Percentiles rank a stretch among this genome's conserved stretches.
Conservation (phyloP, 2,797 vertebrate genomes). For the Peromyscus attwateri region DNA sequence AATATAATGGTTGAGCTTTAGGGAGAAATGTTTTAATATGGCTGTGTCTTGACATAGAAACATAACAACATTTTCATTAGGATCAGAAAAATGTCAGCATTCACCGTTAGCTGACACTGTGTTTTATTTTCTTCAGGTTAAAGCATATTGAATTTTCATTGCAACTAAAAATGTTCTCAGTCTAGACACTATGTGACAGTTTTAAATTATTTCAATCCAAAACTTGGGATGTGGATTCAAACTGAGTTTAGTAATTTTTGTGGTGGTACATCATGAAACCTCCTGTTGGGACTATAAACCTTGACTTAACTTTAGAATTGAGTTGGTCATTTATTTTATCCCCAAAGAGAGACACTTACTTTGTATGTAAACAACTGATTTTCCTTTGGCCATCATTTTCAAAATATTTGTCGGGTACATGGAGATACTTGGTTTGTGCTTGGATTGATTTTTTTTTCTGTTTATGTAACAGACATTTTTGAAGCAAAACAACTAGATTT, state of each 20-base stretch:
- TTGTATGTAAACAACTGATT: slow-evolving; percentile 57
- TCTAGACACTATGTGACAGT: slow-evolving; percentile 11
- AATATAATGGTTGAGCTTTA: slow-evolving; percentile 54
- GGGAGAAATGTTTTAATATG: not conserved
- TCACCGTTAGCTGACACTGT: slow-evolving; percentile 38
- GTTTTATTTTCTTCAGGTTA: slow-evolving; percentile 65
- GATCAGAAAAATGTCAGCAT: slow-evolving; percentile 69
- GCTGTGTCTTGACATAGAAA: slow-evolving; percentile 37
- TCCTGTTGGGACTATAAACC: slow-evolving; percentile 34
- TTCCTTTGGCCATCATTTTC: slow-evolving; percentile 68
- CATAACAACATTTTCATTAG: slow-evolving; percentile 64
- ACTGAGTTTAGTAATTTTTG: slow-evolving; percentile 46
- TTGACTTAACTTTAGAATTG: slow-evolving; percentile 12
- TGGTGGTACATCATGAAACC: not conserved
- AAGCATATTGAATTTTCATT: slow-evolving; percentile 65
- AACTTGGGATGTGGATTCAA: slow-evolving; percentile 15
- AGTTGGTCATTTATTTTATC: slow-evolving; percentile 59
- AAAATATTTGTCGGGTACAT: slow-evolving; percentile 43
- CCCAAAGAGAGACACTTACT: slow-evolving; percentile 42
- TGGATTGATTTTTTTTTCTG: slow-evolving; percentile 6
- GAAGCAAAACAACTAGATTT: slow-evolving; percentile 49
- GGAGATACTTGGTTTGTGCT: slow-evolving; percentile 22
- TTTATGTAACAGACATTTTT: slow-evolving; percentile 44
- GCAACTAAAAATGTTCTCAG: slow-evolving; percentile 60
- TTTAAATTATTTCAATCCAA: slow-evolving; percentile 60